Conservation (phyloP, 2,797 vertebrate genomes). For the Acrocephalus scirpaceus region DNA sequence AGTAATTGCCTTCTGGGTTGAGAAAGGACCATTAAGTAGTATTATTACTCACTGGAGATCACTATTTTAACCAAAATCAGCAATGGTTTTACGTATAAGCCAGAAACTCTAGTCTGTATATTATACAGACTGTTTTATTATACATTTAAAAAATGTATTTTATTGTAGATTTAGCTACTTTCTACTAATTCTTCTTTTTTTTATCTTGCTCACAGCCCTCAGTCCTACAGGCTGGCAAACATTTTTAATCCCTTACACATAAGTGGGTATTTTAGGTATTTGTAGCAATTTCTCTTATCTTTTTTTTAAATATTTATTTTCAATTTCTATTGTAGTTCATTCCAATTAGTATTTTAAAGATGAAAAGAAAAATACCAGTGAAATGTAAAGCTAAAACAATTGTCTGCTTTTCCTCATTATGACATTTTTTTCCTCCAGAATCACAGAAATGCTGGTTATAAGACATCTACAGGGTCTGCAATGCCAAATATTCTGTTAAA, state of each 20-base stretch:
- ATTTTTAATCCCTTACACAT: background rate
- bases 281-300: background rate
- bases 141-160: constrained; percentile 5
- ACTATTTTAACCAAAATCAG: constrained; percentile 25
- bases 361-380: background rate
- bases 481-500: background rate
- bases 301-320: background rate
- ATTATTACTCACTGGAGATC: constrained; percentile 7
- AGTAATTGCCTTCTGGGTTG: constrained; percentile 4
- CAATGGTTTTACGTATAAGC: background rate
- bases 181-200: background rate
- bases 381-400: background rate
- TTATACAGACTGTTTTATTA: background rate
- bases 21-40: background rate
- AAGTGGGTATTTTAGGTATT: background rate
- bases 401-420: background rate
- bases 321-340: background rate
- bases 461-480: background rate
- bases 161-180: background rate
- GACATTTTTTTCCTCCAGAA: background rate
- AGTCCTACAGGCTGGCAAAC: background rate
- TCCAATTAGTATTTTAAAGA: background rate
- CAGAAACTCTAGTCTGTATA: background rate
- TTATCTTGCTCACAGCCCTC: background rate
- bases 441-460: background rate